A percentile compares a stretch with the other conserved stretches of the same genome.
Evolutionary conservation across 2,888 invertebrate species (phyloP).

Genomic region (Hetaerina titia): DNA sequence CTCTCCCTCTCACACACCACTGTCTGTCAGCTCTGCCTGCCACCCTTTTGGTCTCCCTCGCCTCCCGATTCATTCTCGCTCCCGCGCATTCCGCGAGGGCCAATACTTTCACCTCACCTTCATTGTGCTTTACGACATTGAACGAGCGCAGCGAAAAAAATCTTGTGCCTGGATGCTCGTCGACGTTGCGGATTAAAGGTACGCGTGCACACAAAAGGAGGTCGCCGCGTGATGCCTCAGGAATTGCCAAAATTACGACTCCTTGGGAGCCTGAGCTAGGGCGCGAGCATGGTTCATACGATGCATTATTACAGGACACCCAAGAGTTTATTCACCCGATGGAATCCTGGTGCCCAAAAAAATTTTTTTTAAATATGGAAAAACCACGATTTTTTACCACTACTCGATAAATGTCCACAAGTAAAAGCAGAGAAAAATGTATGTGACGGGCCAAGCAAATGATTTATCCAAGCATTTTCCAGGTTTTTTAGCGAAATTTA

Average conservation of each 20-base stretch:
- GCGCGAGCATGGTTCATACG: neutral
- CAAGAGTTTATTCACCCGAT: neutral
- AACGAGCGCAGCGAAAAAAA: neutral
- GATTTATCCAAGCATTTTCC: too few species aligned
- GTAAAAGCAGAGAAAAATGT: too few species aligned
- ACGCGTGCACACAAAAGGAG: neutral
- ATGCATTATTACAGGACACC: neutral
- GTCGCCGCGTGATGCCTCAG: neutral
- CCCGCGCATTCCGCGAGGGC: neutral
- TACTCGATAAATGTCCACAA: too few species aligned
- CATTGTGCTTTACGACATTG: neutral
- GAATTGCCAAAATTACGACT: neutral
- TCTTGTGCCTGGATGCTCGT: neutral
- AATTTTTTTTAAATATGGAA: too few species aligned
- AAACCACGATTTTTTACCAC: too few species aligned
- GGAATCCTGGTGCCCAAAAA: too few species aligned
- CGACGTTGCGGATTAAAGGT: neutral
- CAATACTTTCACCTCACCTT: neutral
- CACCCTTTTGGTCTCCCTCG: neutral
- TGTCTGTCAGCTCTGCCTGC: neutral
- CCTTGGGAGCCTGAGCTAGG: neutral
- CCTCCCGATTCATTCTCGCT: neutral
- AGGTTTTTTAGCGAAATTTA: too few species aligned
- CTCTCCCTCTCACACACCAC: neutral
- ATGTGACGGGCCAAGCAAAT: too few species aligned